Evolutionary conservation across 2,113 vertebrate genomes (phyloP), one percentile per base, ranked within the genome.

Genomic region (Otocyon megalotis): DNA sequence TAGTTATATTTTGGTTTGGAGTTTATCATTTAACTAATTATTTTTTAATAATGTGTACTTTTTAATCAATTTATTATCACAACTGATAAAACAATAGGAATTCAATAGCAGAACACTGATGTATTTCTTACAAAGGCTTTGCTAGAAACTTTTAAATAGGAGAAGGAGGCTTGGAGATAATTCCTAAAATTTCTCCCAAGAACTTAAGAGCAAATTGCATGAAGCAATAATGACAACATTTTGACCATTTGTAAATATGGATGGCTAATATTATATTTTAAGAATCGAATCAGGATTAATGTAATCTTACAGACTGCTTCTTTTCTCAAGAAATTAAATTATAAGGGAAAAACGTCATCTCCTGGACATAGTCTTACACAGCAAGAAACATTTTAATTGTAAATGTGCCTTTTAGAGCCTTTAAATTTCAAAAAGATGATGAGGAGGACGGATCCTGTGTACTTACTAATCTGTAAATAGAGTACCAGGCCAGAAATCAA

Each of bases 381-480:
- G 98, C 98, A 97, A 98, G 98, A 98, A 98, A 97, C 81, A 98
- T 98, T 99, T 99, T 98, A 98, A 99, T 98, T 98, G 98, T 98
- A 98, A 98, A 98, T 98, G 96, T 97, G 97, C 97, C 98, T 98
- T 98, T 98, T 96, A 97, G 95, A 97, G 96, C 97, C 98, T 98
- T 99, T 97, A 98, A 98, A 99, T 98, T 98, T 98, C 98, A 97
- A 98, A 98, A 97, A 97, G 98, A 97, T 65, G 97, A 98, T 58
- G 92, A 96, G 95, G 96, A 96, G 87, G 94, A 97, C 11, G 97
- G 97, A 98, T 98, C 96, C 97, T 69, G 96, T 95, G 97, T 96
- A 97, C 92, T 98, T 96, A 95, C 98, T 99, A 99, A 99, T 99
- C 99, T 99, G 99, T 98, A 99, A 99, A 99, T 98, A 99, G 98